Conservation (phyloP, 2,113 vertebrate species). For the Hystrix cristata region DNA sequence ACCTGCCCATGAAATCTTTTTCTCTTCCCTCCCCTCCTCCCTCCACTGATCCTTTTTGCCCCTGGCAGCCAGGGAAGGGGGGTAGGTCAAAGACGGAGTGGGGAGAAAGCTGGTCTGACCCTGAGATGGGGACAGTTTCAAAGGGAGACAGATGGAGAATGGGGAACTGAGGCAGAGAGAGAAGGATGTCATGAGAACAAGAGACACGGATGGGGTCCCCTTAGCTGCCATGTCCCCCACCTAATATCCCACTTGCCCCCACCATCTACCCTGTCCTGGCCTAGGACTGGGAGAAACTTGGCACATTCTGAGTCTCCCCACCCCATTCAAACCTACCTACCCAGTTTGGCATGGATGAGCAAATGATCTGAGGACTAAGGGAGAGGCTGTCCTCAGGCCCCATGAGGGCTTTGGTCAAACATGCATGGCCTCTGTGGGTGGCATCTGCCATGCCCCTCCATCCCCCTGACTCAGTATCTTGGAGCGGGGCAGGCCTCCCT, state of each 20-base stretch:
- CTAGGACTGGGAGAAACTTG: slow-evolving; percentile 64
- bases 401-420: slow-evolving; percentile 74
- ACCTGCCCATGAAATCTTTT: neutral
- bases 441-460: neutral
- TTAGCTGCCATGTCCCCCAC: neutral
- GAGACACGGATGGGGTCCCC: neutral
- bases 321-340: neutral
- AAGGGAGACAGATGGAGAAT: neutral
- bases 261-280: neutral
- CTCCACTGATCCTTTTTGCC: neutral
- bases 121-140: neutral
- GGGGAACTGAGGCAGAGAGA: neutral
- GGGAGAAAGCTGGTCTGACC: neutral
- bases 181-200: neutral
- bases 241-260: neutral
- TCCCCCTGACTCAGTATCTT: neutral
- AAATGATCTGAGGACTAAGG: slow-evolving; percentile 50
- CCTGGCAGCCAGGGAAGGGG: neutral
- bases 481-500: neutral
- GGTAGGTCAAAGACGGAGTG: neutral
- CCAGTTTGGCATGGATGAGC: slow-evolving; percentile 75
- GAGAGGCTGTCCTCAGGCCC: slow-evolving; percentile 59
- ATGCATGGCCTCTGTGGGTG: slow-evolving; percentile 61
- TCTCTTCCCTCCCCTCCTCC: neutral
- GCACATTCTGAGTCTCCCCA: slow-evolving; percentile 39